A percentile compares a stretch with the other conserved stretches of the same genome.
These are phyloP conservation scores for Mythimna impura DNA, from an alignment of 2,888 invertebrate species.

Conservation along the genomic window DNA sequence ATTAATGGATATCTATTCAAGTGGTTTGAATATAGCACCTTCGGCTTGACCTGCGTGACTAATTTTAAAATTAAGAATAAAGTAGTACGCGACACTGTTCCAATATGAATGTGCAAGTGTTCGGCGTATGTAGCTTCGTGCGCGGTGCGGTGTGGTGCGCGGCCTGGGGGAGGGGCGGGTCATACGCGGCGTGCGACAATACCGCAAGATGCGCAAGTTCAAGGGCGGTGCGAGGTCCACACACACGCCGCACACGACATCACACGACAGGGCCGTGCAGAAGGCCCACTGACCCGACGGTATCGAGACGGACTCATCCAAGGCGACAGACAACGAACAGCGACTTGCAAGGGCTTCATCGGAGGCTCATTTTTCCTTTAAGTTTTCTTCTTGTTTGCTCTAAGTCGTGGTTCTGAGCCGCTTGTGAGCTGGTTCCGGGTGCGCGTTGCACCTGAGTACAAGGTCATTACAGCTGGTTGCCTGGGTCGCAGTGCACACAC, in stretches of 20 bases:
- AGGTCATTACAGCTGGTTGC: conserved; percentile 24
- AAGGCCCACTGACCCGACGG: neutral
- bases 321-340: neutral
- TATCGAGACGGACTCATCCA: neutral
- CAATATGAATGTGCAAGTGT: neutral
- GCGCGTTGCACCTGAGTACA: conserved; percentile 21
- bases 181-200: conserved; percentile 35
- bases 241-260: conserved; percentile 11
- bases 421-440: neutral
- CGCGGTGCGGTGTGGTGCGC: neutral
- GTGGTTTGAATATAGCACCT: conserved; percentile 3
- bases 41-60: neutral
- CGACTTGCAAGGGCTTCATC: neutral
- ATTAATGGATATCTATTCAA: conserved; percentile 17
- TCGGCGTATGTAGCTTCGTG: neutral
- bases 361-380: neutral
- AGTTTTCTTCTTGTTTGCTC: neutral
- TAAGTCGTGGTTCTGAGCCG: conserved; percentile 12
- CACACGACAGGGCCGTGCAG: neutral
- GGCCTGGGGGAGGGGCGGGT: neutral
- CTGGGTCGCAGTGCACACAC: neutral
- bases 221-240: conserved; percentile 34
- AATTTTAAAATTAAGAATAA: conserved; percentile 12
- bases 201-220: conserved; percentile 61
- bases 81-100: conserved; percentile 1